phyloP scores from a whole-genome alignment of 2,797 vertebrate species.

The Eptatretus atami region DNA sequence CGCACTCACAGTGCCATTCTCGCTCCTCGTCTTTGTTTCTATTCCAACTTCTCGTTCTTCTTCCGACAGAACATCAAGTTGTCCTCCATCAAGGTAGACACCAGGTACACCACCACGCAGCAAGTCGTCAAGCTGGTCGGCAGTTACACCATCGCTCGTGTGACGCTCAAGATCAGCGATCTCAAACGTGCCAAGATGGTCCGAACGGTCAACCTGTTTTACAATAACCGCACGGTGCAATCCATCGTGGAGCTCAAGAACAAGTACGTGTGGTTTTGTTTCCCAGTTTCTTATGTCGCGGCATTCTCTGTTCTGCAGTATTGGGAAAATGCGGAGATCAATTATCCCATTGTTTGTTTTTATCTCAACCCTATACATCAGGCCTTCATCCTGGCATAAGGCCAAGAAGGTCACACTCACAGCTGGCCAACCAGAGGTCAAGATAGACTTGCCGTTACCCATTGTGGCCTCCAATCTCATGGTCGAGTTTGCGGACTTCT shows the following conservation, averaged over 20 bases:
- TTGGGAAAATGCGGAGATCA: too few relatives aligned
- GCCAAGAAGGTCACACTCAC: conserved; percentile 90
- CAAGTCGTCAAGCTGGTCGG: conserved; percentile 94
- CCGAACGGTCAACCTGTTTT: conserved; percentile 79
- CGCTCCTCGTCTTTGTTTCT: background rate
- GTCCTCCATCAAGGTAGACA: conserved; percentile 98
- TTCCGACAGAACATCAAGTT: conserved; percentile 63
- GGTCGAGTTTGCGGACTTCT: conserved; percentile 95
- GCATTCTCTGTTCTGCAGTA: background rate
- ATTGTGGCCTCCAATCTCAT: conserved; percentile 94
- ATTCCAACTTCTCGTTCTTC: background rate
- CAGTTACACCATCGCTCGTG: conserved; percentile 95
- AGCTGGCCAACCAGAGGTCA: conserved; percentile 82
- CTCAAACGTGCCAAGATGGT: conserved; percentile 97
- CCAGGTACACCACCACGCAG: conserved; percentile 90
- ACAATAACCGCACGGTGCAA: conserved; percentile 92
- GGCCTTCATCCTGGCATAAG: conserved; percentile 93
- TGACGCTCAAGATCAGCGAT: conserved; percentile 89
- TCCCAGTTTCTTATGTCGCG: too few relatives aligned
- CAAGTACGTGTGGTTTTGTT: conserved; percentile 27
- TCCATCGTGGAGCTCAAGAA: conserved; percentile 95
- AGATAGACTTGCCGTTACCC: conserved; percentile 73
- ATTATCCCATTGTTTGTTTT: too few relatives aligned
- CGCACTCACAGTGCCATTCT: background rate
- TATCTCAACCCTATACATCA: conserved; percentile 11